Evolutionary conservation across 2,888 invertebrate genomes (phyloP), one percentile per base, ranked within the genome.

Genomic region (Lycia hirtaria): DNA sequence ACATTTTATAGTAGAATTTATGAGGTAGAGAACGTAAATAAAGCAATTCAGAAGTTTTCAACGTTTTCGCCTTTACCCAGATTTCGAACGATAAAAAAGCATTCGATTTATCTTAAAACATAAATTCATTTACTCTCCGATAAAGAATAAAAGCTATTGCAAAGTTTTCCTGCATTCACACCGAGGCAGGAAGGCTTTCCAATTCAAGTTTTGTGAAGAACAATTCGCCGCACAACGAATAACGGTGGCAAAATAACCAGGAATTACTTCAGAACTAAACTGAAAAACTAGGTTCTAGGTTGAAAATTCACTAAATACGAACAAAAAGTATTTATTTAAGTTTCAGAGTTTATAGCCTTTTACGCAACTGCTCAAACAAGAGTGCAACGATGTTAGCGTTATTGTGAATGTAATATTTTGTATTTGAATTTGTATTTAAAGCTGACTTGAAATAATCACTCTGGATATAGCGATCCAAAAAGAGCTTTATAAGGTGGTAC

Each of bases 151-250:
- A 88, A 86, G 83, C 82, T 77, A 82, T 83, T 79, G 83, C 80
- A 78, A 88, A 88, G 81, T 88, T 88, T 85, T 74, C 72, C 80
- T 84, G 87, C 84, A 87, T 85, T 85, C 81, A 83, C 87, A 88
- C 85, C 82, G 84, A 81, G 82, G 77, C 80, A 80, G 76, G 77
- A 78, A 84, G 83, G 79, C 80, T 82, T 86, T 86, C 86, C 84
- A 81, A 88, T 88, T 80, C 78, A 85, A 87, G 81, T 88, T 87
- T 80, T 77, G 76, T 80, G 76, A 83, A 81, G 80, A 85, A 83
- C 82, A 85, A 81, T 85, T 79, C 76, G 67, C 68, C 68, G 67
- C 67, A 70, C 75, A 75, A 75, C 65, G 68, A 76, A 73, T 75
- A 73, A 64, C 69, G 65, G 55, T 62, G 60, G 57, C 60, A 74